Evolutionary conservation across 2,888 invertebrate species (phyloP), one percentile per base, ranked within the genome.

Genomic region (Athetis lepigone): DNA sequence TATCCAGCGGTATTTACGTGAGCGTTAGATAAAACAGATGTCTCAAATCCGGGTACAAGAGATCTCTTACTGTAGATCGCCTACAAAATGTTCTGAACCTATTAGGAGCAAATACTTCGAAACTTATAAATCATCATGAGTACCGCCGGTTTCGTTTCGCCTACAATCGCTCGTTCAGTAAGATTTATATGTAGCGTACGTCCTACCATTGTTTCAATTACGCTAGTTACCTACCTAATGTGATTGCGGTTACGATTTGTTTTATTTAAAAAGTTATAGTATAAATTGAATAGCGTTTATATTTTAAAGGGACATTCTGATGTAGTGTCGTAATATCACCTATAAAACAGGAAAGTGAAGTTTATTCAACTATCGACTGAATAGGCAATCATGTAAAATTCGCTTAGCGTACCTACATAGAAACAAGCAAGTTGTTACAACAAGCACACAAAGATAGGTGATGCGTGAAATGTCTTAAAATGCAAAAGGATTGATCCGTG

Each of bases 11-110:
- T 90, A 88, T 91, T 89, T 90, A 88, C 85, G 64, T 88, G 79
- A 73, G 77, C 71, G 86, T 88, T 86, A 87, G 85, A 85, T 81
- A 84, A 85, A 91, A 79, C 92, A 93, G 89, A 91, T 92, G 92
- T 85, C 51, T 85, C 66, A 77, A 85, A 87, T 88, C 86, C 77
- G 84, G 81, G 73, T 80, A 75, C 64, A 75, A 73, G 57, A 77
- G 61, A 79, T 84, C 52, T 65, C 37, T 56, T 60, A 67, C 62
- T 60, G 58, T 75, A 77, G 70, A 75, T 72, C 74, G 75, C 74
- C 66, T 79, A 78, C 69, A 71, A 74, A 56, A 39, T 43, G 65
- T 40, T 61, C 64, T 60, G 57, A 57, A 42, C 57, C 43, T 58
- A 63, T 47, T 73, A 68, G 42, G 40, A 49, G 13, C 47, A 52